Percentiles rank a stretch among this genome's conserved stretches.
phyloP scores from a whole-genome alignment of 92 coral and sea anemone genomes.

The Siderastrea radians region DNA sequence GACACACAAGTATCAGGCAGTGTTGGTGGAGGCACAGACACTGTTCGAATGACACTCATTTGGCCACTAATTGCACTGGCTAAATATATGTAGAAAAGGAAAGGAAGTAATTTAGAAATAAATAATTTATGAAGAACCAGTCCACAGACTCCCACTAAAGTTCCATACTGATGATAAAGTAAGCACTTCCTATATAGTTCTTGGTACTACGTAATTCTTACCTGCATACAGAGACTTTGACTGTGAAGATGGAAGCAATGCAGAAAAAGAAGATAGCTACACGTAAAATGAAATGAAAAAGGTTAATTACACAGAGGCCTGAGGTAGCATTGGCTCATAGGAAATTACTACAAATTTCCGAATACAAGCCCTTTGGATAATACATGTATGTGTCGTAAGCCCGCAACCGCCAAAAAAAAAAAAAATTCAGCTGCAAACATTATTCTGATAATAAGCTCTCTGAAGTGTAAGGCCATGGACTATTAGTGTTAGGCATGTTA shows the following conservation, averaged over 20 bases:
- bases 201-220: not conserved
- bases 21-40: slow-evolving; percentile 19
- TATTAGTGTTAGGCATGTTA: too few relatives aligned
- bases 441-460: too few relatives aligned
- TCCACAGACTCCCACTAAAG: not conserved
- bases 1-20: slow-evolving; percentile 1
- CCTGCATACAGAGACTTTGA: slow-evolving; percentile 23
- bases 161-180: not conserved
- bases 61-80: slow-evolving; percentile 21
- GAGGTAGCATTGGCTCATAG: too few relatives aligned
- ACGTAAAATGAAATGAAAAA: not conserved
- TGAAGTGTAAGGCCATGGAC: too few relatives aligned
- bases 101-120: not conserved
- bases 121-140: too few relatives aligned
- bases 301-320: too few relatives aligned
- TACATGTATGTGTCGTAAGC: too few relatives aligned
- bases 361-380: too few relatives aligned
- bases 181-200: not conserved
- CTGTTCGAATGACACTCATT: slow-evolving; percentile 33
- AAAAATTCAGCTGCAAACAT: too few relatives aligned
- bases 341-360: too few relatives aligned
- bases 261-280: slow-evolving; percentile 35
- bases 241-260: slow-evolving; percentile 18
- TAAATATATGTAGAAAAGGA: not conserved
- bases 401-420: too few relatives aligned